Evolutionary conservation across 2,888 invertebrate genomes (phyloP).

Genomic region (Pristionchus maxplancki): DNA sequence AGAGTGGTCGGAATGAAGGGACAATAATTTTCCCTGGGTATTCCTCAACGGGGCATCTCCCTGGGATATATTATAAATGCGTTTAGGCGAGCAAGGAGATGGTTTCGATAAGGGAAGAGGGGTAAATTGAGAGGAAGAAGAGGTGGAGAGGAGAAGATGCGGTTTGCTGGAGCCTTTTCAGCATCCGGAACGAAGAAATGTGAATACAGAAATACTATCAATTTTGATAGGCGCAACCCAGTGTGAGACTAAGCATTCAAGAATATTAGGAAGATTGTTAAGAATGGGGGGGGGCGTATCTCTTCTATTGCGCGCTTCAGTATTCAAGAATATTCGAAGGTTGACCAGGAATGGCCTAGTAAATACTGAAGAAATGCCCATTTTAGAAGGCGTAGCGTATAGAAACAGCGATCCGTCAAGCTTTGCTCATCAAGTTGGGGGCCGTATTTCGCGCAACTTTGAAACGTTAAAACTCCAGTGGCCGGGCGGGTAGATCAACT

Average conservation of each 20-base stretch:
- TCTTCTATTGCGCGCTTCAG: too few relatives aligned
- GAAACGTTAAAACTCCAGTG: not conserved
- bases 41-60: not conserved
- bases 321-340: too few relatives aligned
- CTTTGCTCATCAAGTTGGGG: conserved; percentile 14
- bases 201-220: too few relatives aligned
- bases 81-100: conserved; percentile 10
- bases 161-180: too few relatives aligned
- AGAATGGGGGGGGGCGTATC: too few relatives aligned
- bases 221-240: too few relatives aligned
- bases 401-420: not conserved
- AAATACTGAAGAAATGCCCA: not conserved
- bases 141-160: not conserved
- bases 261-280: too few relatives aligned
- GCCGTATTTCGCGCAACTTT: not conserved
- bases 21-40: not conserved
- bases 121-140: not conserved
- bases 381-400: not conserved
- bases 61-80: conserved; percentile 34
- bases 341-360: too few relatives aligned
- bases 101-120: not conserved
- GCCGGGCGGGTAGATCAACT: not conserved
- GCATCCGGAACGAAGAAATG: too few relatives aligned
- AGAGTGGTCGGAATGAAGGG: not conserved
- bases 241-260: too few relatives aligned